These are phyloP conservation scores for Rhinella marina DNA, from an alignment of 2,797 vertebrate species.

Conservation along the genomic window DNA sequence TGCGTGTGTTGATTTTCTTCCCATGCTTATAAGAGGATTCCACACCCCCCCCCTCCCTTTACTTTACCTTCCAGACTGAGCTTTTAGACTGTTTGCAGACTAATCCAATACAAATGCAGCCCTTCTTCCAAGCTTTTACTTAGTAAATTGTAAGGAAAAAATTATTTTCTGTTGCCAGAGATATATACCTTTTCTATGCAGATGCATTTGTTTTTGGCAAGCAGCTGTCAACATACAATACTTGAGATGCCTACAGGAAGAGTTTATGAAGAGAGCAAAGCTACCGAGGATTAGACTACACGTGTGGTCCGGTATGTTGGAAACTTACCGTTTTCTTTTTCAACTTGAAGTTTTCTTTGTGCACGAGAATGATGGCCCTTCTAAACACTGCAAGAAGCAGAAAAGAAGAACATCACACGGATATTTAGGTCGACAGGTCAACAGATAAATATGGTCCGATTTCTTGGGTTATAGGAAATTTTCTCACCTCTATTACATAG, in stretches of 20 bases:
- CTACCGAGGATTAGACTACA: too few species aligned
- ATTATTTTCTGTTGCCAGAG: neutral
- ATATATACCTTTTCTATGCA: neutral
- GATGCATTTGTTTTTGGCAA: neutral
- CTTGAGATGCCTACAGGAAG: neutral
- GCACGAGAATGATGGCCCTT: constrained; percentile 94
- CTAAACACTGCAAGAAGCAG: constrained; percentile 85
- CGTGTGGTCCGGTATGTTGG: neutral
- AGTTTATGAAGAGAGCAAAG: neutral
- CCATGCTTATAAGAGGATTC: constrained; percentile 12
- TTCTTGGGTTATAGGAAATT: too few species aligned
- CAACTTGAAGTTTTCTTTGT: constrained; percentile 92
- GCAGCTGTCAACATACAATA: neutral
- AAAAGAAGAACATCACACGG: constrained; percentile 55
- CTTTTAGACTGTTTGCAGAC: neutral
- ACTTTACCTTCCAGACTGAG: neutral
- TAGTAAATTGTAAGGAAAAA: neutral
- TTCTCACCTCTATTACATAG: too few species aligned
- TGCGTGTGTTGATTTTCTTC: constrained; percentile 29
- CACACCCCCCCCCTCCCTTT: neutral
- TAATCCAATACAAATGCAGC: neutral
- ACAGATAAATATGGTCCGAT: too few species aligned
- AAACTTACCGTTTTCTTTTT: constrained; percentile 93
- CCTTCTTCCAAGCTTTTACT: neutral
- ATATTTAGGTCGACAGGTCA: neutral